These are phyloP conservation scores for Lepidurus apus DNA, from an alignment of 1,140 invertebrate species.

Conservation along the genomic window DNA sequence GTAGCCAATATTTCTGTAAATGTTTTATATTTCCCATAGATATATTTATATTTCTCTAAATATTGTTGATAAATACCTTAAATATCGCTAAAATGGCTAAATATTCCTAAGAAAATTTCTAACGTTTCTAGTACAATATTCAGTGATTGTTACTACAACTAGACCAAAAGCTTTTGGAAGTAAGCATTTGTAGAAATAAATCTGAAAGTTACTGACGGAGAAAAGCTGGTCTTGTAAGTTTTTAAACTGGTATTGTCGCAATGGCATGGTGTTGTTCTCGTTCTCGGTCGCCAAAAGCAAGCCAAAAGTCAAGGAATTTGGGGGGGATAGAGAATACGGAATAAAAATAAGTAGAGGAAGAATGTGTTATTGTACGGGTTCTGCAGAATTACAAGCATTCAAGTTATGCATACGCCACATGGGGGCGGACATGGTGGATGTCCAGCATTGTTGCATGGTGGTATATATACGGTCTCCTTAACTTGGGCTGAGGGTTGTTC, in stretches of 20 bases:
- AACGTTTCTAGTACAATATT: too few species aligned
- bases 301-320: neutral
- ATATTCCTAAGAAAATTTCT: too few species aligned
- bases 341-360: slow-evolving; percentile 22
- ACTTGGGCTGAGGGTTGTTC: neutral
- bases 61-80: too few species aligned
- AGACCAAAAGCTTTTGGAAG: too few species aligned
- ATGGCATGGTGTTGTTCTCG: neutral
- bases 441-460: slow-evolving; percentile 21
- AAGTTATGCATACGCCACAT: slow-evolving; percentile 15
- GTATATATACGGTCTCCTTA: neutral
- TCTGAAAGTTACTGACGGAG: too few species aligned
- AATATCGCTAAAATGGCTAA: too few species aligned
- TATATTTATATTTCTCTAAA: too few species aligned
- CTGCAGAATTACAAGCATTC: neutral
- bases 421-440: slow-evolving; percentile 20
- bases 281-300: neutral
- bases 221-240: too few species aligned
- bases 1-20: too few species aligned
- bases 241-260: neutral
- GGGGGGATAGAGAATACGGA: neutral
- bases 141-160: too few species aligned
- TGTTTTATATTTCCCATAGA: too few species aligned
- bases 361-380: slow-evolving; percentile 22
- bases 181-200: too few species aligned